Conservation (phyloP, 2,797 vertebrate genomes). For the Sebastes hubbsi region DNA sequence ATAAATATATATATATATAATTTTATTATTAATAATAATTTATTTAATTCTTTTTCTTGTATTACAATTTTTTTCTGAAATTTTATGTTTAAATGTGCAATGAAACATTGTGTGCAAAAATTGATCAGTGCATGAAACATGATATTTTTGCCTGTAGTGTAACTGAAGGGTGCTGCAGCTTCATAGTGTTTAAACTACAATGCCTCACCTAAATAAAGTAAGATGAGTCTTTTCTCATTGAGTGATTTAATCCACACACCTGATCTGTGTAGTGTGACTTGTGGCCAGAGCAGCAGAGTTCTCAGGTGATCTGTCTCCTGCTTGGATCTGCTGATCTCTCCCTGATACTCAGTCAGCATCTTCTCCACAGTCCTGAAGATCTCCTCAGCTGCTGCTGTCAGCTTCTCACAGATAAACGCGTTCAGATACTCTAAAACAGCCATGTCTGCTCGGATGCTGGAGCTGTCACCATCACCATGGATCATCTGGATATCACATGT, state of each 20-base stretch:
- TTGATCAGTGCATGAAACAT: no score
- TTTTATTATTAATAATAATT: no score
- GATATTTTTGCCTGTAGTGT: no score
- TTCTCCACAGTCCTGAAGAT: conserved; percentile 31
- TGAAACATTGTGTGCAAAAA: no score
- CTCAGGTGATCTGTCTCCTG: conserved; percentile 17
- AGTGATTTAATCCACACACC: not conserved
- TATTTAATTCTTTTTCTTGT: no score
- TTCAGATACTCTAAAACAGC: not conserved
- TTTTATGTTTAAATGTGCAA: no score
- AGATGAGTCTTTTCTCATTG: no score
- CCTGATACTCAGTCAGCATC: conserved; percentile 1
- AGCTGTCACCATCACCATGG: not conserved
- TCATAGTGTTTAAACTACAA: not conserved
- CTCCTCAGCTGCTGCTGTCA: conserved; percentile 19
- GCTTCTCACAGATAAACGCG: not conserved
- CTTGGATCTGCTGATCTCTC: conserved; percentile 11
- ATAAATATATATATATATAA: no score
- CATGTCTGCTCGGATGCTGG: not conserved
- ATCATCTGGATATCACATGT: not conserved
- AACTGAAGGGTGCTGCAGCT: not conserved
- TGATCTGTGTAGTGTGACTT: conserved; percentile 1
- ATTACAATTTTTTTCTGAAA: no score
- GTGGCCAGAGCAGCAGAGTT: not conserved
- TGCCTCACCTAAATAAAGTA: no score